These are phyloP conservation scores for Gorilla gorilla DNA, from an alignment of 2,113 vertebrate genomes.

Conservation along the genomic window DNA sequence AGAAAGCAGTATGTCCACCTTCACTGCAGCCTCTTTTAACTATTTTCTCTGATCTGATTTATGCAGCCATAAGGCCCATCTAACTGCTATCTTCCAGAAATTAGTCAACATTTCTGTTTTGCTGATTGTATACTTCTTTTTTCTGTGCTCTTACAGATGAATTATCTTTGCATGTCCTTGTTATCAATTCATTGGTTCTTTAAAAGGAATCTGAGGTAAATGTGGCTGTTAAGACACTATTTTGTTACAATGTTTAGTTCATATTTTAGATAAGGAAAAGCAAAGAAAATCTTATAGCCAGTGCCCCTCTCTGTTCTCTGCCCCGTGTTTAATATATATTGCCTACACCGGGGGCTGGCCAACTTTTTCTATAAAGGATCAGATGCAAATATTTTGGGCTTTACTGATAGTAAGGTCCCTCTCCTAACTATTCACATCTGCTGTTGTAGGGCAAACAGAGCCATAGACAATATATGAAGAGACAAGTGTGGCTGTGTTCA, in stretches of 20 bases:
- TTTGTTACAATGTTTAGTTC: background rate
- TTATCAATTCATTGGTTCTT: background rate
- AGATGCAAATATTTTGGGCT: background rate
- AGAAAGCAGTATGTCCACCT: background rate
- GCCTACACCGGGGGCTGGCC: background rate
- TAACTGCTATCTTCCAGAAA: background rate
- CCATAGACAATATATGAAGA: background rate
- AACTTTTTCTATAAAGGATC: background rate
- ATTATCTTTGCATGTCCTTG: background rate
- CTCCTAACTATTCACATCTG: background rate
- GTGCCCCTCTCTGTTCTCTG: background rate
- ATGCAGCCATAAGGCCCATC: background rate
- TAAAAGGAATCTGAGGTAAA: background rate
- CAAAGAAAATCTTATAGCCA: background rate
- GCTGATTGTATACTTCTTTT: background rate
- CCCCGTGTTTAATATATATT: background rate
- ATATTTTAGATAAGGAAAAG: conserved; percentile 1
- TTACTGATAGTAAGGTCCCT: background rate
- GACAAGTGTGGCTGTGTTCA: background rate
- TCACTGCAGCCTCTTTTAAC: background rate
- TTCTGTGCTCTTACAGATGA: background rate
- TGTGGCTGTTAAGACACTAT: background rate
- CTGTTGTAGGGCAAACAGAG: background rate
- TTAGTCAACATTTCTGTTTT: background rate
- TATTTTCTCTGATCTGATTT: background rate